phyloP scores from a whole-genome alignment of 2,888 invertebrate genomes.

The Beris chalybata region DNA sequence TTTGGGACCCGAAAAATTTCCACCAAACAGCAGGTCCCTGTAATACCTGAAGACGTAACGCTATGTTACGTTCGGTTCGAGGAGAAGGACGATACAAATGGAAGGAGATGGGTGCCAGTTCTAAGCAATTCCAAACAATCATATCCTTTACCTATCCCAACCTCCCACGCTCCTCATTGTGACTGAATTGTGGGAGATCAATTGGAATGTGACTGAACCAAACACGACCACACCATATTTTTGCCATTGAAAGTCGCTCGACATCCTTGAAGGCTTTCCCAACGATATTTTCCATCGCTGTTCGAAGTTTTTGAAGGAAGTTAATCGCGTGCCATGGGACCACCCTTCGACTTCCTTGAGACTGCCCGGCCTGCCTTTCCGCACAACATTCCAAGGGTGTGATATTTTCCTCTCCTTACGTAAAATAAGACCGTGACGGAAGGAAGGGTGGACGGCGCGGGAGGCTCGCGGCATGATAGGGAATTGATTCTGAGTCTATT shows the following conservation, averaged over 20 bases:
- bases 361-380: constrained; percentile 13
- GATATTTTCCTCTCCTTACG: constrained; percentile 17
- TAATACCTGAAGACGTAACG: too few species aligned
- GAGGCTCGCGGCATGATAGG: too few species aligned
- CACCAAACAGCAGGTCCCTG: neutral
- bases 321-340: constrained; percentile 35
- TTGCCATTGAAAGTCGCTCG: constrained; percentile 21
- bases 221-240: neutral
- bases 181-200: constrained; percentile 18
- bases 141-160: constrained; percentile 1
- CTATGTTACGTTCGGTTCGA: too few species aligned
- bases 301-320: constrained; percentile 30
- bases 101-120: too few species aligned
- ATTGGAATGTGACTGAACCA: constrained; percentile 26
- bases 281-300: neutral
- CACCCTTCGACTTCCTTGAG: neutral
- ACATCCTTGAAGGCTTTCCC: constrained; percentile 1
- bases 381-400: constrained; percentile 20
- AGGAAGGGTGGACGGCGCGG: too few species aligned
- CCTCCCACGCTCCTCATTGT: constrained; percentile 4
- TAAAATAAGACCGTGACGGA: too few species aligned
- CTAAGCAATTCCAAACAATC: constrained; percentile 30
- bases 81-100: too few species aligned
- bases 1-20: constrained; percentile 5
- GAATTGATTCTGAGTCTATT: constrained; percentile 18